Evolutionary conservation across 2,888 invertebrate species (phyloP), one percentile per base, ranked within the genome.

Genomic region (Drosophila rubida): DNA sequence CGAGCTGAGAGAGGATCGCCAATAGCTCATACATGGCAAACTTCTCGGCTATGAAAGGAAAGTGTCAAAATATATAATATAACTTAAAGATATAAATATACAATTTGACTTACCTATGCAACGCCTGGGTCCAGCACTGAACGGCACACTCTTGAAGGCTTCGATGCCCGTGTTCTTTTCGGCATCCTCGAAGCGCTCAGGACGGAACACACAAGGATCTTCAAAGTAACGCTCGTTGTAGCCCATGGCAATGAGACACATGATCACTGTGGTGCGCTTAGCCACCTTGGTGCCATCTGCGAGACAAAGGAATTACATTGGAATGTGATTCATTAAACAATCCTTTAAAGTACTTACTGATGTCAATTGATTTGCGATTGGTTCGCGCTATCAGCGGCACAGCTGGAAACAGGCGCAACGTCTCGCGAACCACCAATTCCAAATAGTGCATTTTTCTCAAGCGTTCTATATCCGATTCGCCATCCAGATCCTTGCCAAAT

Each of bases 121-220:
- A 73, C 94, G 94, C 58, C 94, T 92, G 0, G 94, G 93, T 0
- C 94, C 94, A 25, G 94, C 94, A 76, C 94, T 94, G 68, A 95
- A 95, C 0, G 94, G 93, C 8, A 95, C 89, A 91, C 93, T 94
- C 32, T 92, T 92, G 70, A 93, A 94, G 0, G 93, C 92, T 68
- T 92, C 80, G 14, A 90, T 67, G 19, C 71, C 85, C 1, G 44
- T 63, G 4, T 65, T 60, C 2, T 35, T n/a, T 11, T 60, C 66
- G 4, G 41, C 32, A 1, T 54, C 22, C 23, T 88, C 80, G 27
- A 87, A 91, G 6, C 89, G 75, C 19, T 94, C 94, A 0, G 94
- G 94, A 6, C 82, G 67, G 50, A 91, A 90, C 16, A 59, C 71
- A 32, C 80, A 80, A 0, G 91, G 91, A 14, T 81, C 81, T 7